Percentiles rank a stretch among this genome's conserved stretches.
These are phyloP conservation scores for Pterocles burchelli DNA, from an alignment of 2,113 vertebrate genomes.

Conservation along the genomic window DNA sequence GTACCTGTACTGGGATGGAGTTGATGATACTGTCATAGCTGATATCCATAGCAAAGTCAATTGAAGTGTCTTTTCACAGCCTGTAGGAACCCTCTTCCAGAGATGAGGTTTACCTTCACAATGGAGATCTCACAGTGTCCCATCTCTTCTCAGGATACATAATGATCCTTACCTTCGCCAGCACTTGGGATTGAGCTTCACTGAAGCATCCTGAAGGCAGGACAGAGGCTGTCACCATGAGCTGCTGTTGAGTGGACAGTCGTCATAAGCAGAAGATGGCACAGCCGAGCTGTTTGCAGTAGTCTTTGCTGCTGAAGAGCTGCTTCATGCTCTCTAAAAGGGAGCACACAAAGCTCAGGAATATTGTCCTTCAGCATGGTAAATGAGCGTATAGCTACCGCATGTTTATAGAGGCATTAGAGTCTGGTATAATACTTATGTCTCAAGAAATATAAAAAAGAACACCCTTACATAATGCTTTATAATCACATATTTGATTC, in stretches of 20 bases:
- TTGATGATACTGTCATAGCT: accelerated
- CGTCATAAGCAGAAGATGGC: neutral
- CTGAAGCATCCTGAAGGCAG: neutral
- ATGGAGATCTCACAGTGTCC: neutral
- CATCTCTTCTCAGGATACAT: neutral
- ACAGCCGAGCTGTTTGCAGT: neutral
- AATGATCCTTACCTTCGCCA: neutral
- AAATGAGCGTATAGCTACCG: neutral
- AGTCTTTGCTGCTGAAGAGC: neutral
- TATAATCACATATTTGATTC: neutral
- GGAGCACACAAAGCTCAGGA: neutral
- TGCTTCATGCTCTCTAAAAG: neutral
- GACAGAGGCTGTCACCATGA: neutral
- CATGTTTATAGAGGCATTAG: neutral
- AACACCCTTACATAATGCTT: neutral
- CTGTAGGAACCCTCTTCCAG: neutral
- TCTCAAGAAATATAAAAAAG: neutral
- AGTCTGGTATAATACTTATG: neutral
- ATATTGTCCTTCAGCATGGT: neutral
- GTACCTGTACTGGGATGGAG: neutral
- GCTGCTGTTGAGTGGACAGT: neutral
- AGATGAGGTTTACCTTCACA: neutral
- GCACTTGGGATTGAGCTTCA: neutral
- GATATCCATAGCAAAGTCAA: neutral
- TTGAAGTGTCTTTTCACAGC: neutral